A percentile compares a stretch with the other conserved stretches of the same genome.
phyloP scores from a whole-genome alignment of 2,113 vertebrate species.

The Brachypodius melanocephalos region DNA sequence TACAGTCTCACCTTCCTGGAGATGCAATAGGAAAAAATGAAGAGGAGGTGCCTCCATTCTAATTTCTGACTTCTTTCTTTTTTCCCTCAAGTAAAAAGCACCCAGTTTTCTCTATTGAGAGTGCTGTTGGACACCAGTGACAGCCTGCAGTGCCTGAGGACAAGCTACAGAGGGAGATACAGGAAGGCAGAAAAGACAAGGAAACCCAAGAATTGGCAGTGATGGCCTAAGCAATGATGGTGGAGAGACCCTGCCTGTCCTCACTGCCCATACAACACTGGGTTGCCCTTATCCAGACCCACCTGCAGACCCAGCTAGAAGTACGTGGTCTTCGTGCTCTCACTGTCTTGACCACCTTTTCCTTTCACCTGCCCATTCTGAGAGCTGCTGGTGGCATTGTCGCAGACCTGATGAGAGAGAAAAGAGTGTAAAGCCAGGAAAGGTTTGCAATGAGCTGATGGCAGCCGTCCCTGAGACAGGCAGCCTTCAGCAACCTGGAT shows the following conservation, averaged over 20 bases:
- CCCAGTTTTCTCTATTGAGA: background rate
- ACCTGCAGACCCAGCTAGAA: background rate
- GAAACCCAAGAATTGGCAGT: background rate
- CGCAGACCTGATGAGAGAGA: background rate
- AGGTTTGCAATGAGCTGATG: rapidly evolving
- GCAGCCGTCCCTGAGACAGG: background rate
- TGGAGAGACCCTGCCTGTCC: background rate
- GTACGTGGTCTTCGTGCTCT: background rate
- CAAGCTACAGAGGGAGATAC: background rate
- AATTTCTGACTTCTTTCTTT: background rate
- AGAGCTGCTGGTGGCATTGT: background rate
- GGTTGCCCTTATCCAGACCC: background rate
- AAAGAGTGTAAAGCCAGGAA: background rate
- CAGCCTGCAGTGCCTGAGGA: background rate
- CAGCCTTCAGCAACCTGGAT: background rate
- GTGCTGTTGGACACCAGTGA: background rate
- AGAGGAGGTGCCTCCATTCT: background rate
- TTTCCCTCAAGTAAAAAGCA: background rate
- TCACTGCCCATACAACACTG: background rate
- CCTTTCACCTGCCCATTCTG: background rate
- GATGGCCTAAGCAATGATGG: background rate
- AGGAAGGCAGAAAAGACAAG: background rate
- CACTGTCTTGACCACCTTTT: background rate
- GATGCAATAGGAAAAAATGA: background rate
- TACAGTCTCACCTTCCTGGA: background rate